Evolutionary conservation across 2,888 invertebrate genomes (phyloP), one percentile per base, ranked within the genome.

Genomic region (Ormyrus labotus): DNA sequence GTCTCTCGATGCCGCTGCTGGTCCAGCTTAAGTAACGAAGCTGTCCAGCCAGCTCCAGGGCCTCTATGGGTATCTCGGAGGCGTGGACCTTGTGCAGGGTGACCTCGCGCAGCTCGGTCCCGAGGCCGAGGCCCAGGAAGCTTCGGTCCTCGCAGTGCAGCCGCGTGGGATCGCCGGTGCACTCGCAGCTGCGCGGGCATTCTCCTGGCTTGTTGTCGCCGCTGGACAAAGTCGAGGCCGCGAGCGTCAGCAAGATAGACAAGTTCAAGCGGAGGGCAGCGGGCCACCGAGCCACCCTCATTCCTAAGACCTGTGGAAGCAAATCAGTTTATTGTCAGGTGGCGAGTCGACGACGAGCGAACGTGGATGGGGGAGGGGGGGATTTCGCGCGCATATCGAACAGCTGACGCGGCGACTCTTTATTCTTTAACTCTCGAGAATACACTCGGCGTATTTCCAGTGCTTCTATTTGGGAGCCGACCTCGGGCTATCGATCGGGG

Each of bases 1-100:
- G 86, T 83, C 89, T 88, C 76, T 91, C 90, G 81, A 94, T 89
- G 78, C 91, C 91, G 85, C 94, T 94, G 87, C 92, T 88, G 2
- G 91, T 93, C 95, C 95, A 95, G 80, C 90, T 85, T 82, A 95
- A 87, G 70, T 91, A 90, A 71, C 87, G 90, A 70, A 94, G 91
- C n/a, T 89, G 86, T 80, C 87, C 71, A 57, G 86, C 87, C 79
- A 84, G 70, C 53, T 86, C 88, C 58, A 89, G 79, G 0, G 85
- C 83, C 11, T 76, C 45, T 13, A 81, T 70, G 67, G 85, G 81
- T 63, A 90, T 82, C n/a, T 80, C 76, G 61, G 64, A 9, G 34
- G 50, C 48, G 9, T 63, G 67, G n/a, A 82, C 80, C 5, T 63
- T 50, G 58, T 53, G 61, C 45, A 80, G 47, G 4, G n/a, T 13